Percentiles rank a stretch among this genome's conserved stretches.
Evolutionary conservation across 2,113 vertebrate species (phyloP).

Genomic region (Alethe castanea): DNA sequence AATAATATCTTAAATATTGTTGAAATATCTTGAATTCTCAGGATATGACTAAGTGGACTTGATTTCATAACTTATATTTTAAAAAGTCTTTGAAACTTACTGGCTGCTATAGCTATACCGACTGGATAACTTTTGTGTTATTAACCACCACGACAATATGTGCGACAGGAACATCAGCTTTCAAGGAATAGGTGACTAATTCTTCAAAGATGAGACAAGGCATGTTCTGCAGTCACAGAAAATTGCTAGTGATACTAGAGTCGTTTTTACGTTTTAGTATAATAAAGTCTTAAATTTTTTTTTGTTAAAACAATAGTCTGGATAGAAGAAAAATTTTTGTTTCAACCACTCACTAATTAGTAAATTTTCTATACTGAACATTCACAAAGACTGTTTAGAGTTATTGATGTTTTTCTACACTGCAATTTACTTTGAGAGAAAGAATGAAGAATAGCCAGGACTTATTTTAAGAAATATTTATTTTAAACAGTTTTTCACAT

Average conservation of each 20-base stretch:
- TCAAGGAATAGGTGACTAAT: neutral
- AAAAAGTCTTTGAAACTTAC: neutral
- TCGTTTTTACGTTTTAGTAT: neutral
- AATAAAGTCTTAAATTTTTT: neutral
- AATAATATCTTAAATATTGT: neutral
- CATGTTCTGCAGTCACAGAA: neutral
- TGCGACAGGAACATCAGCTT: neutral
- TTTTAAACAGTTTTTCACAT: neutral
- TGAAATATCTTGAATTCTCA: neutral
- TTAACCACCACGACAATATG: neutral
- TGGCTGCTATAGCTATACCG: neutral
- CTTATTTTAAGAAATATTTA: neutral
- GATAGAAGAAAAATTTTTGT: neutral
- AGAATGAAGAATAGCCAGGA: neutral
- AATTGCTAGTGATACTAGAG: neutral
- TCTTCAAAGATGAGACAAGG: neutral
- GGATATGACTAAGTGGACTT: neutral
- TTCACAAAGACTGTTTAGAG: neutral
- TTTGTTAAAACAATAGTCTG: neutral
- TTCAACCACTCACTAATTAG: neutral
- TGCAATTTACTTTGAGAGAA: neutral
- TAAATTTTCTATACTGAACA: neutral
- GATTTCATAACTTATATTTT: neutral
- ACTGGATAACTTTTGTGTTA: neutral
- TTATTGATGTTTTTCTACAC: neutral